Conservation (phyloP, 2,113 vertebrate species). For the Labrus mixtus region DNA sequence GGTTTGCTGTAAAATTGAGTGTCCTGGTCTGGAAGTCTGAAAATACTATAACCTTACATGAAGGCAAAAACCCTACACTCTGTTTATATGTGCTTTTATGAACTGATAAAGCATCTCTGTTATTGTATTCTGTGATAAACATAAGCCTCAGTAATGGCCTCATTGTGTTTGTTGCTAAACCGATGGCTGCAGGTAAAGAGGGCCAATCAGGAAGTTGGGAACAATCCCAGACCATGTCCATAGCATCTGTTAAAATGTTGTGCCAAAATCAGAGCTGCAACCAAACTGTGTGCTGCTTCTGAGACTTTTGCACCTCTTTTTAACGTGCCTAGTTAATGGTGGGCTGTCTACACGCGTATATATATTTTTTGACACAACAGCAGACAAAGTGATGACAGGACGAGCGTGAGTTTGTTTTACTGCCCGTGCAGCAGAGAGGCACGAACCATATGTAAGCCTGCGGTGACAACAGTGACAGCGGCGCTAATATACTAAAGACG, state of each 20-base stretch:
- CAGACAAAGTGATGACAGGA: slow-evolving; percentile 6
- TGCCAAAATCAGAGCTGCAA: slow-evolving; percentile 30
- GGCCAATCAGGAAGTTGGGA: slow-evolving; percentile 4
- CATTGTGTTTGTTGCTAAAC: slow-evolving; percentile 11
- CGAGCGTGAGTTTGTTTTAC: slow-evolving; percentile 24
- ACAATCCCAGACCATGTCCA: slow-evolving; percentile 28
- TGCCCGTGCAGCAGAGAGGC: slow-evolving; percentile 14
- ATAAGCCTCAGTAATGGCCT: neutral
- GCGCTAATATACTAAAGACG: slow-evolving; percentile 22
- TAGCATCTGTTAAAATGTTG: slow-evolving; percentile 39
- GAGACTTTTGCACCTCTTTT: neutral
- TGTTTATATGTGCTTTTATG: neutral
- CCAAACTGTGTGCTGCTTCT: slow-evolving; percentile 3
- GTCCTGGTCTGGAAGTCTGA: too few relatives aligned
- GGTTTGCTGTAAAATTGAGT: too few relatives aligned
- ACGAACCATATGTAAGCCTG: neutral
- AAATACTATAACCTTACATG: too few relatives aligned
- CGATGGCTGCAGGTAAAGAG: slow-evolving; percentile 35
- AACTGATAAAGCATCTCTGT: neutral
- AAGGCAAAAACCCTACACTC: neutral
- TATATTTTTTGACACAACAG: slow-evolving; percentile 6
- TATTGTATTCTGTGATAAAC: neutral
- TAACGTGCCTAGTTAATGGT: neutral
- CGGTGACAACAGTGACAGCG: slow-evolving; percentile 32
- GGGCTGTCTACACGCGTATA: slow-evolving; percentile 1